Conservation (phyloP, 2,888 invertebrate species). For the Palloptera scutellata region DNA sequence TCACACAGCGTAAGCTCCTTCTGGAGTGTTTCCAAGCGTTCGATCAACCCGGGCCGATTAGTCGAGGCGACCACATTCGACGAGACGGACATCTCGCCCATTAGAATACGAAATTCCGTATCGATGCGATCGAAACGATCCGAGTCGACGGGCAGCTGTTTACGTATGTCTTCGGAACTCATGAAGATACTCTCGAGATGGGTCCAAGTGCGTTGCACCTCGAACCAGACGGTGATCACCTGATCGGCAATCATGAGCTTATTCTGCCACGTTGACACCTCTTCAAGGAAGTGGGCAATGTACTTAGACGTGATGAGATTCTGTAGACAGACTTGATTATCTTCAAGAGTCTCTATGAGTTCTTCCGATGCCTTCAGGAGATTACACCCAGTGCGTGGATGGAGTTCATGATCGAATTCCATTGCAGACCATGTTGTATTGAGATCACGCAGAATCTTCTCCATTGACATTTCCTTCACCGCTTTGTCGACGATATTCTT, state of each 20-base stretch:
- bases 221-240: constrained; percentile 91
- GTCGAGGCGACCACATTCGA: constrained; percentile 90
- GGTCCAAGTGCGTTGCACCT: constrained; percentile 97
- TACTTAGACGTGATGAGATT: constrained; percentile 97
- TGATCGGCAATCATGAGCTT: constrained; percentile 93
- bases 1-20: constrained; percentile 89
- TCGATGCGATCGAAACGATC: constrained; percentile 92
- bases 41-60: constrained; percentile 82
- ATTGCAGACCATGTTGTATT: constrained; percentile 89
- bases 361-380: constrained; percentile 92
- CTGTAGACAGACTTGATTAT: constrained; percentile 95
- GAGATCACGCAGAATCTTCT: constrained; percentile 89
- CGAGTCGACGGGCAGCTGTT: constrained; percentile 93
- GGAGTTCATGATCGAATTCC: constrained; percentile 91
- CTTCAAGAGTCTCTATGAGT: constrained; percentile 95
- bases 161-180: constrained; percentile 96
- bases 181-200: constrained; percentile 97
- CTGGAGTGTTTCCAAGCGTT: constrained; percentile 82
- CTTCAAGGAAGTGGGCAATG: constrained; percentile 93
- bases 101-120: constrained; percentile 81
- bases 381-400: constrained; percentile 85
- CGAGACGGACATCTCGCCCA: constrained; percentile 63
- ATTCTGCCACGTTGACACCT: constrained; percentile 94
- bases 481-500: constrained; percentile 98
- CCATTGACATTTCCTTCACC: constrained; percentile 98